phyloP scores from a whole-genome alignment of 2,797 vertebrate species.

The Poecilia wingei region DNA sequence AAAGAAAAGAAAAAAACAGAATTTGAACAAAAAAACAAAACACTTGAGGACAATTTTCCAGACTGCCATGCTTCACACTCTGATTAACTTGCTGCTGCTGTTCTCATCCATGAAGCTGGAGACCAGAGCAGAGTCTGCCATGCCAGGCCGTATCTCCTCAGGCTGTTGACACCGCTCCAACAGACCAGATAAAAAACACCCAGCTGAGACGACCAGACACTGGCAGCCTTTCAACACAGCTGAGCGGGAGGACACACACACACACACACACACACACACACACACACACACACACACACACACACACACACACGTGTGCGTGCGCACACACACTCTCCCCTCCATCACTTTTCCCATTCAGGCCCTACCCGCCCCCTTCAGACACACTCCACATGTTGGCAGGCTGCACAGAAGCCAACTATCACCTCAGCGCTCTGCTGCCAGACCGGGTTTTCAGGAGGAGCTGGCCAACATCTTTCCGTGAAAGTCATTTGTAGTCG shows the following conservation, averaged over 20 bases:
- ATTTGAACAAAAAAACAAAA: not conserved
- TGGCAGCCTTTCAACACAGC: slow-evolving; percentile 78
- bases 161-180: slow-evolving; percentile 77
- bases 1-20: not conserved
- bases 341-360: slow-evolving; percentile 46
- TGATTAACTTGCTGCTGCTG: slow-evolving; percentile 42
- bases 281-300: slow-evolving; percentile 18
- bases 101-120: slow-evolving; percentile 40
- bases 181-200: slow-evolving; percentile 75
- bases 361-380: slow-evolving; percentile 26
- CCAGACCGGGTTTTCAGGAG: slow-evolving; percentile 48
- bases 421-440: slow-evolving; percentile 56
- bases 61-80: slow-evolving; percentile 35
- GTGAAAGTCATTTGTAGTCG: slow-evolving; percentile 40
- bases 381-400: slow-evolving; percentile 64
- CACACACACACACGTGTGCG: not conserved
- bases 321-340: slow-evolving; percentile 14
- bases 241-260: slow-evolving; percentile 57
- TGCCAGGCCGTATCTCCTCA: slow-evolving; percentile 60
- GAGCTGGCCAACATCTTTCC: slow-evolving; percentile 30
- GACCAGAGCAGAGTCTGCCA: slow-evolving; percentile 49
- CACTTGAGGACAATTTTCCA: slow-evolving; percentile 14
- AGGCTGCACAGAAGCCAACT: slow-evolving; percentile 60
- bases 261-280: not conserved
- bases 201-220: slow-evolving; percentile 74